phyloP scores from a whole-genome alignment of 2,888 invertebrate species.

The Onchidella celtica region DNA sequence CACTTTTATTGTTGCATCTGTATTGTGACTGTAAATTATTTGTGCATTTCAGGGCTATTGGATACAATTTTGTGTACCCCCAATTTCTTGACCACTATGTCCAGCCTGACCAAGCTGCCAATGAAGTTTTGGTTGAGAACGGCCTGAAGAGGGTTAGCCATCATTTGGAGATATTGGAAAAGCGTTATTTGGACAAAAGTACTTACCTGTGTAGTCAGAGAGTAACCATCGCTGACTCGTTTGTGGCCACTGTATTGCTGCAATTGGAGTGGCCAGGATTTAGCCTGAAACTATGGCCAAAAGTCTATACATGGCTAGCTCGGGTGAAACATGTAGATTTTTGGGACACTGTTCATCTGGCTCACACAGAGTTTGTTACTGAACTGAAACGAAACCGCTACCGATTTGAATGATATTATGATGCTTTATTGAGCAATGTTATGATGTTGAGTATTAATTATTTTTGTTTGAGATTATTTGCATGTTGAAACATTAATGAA shows the following conservation, averaged over 20 bases:
- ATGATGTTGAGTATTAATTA: no score
- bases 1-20: no score
- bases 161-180: slow-evolving; percentile 70
- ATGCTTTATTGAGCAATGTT: no score
- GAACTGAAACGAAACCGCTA: slow-evolving; percentile 61
- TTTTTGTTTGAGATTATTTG: no score
- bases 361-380: slow-evolving; percentile 65
- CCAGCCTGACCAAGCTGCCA: slow-evolving; percentile 65
- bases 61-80: slow-evolving; percentile 71
- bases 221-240: slow-evolving; percentile 70
- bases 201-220: slow-evolving; percentile 63
- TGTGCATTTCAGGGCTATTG: slow-evolving; percentile 63
- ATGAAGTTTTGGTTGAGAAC: slow-evolving; percentile 68
- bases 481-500: no score
- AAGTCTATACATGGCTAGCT: slow-evolving; percentile 67
- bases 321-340: slow-evolving; percentile 66
- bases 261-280: slow-evolving; percentile 73
- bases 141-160: slow-evolving; percentile 65
- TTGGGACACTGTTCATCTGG: slow-evolving; percentile 71
- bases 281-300: slow-evolving; percentile 72
- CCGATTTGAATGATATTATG: slow-evolving; percentile 52
- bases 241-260: slow-evolving; percentile 66
- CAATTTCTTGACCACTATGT: slow-evolving; percentile 71
- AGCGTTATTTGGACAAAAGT: slow-evolving; percentile 64
- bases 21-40: no score